Evolutionary conservation across 2,888 invertebrate genomes (phyloP), one percentile per base, ranked within the genome.

Genomic region (Oscheius onirici): DNA sequence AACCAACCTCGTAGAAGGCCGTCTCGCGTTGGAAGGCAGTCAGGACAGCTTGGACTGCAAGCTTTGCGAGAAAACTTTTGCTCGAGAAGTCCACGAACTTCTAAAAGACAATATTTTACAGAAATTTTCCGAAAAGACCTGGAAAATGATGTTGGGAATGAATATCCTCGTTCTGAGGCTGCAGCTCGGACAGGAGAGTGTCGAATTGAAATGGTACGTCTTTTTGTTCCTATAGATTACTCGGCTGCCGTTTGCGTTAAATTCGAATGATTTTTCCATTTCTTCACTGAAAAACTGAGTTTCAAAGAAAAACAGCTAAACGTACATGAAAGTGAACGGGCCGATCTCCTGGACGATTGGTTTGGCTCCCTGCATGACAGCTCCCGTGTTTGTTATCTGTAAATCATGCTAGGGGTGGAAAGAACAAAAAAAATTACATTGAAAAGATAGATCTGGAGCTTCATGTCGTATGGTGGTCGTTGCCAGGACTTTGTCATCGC

Each of bases 81-180:
- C 15, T 60, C 26, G 81, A 78, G 15, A 76, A 54, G 57, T 84
- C 84, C 15, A 83, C 76, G 8, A 83, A 73, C 63, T 82, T 86
- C 83, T 83, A 63, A 60, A 76, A 3, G 24, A 2, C 17, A 57
- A 26, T 26, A 41, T 10, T 3, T 13, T n/a, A 20, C 8, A 20
- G 11, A 68, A 66, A 10, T 17, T n/a, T 20, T 8, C 40, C 3
- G 41, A 52, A 8, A 44, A 10, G 10, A 84, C 84, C 78, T 85
- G 86, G 74, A 85, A 85, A 11, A 87, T 71, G 13, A 86, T 61
- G 49, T 83, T 86, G 17, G 86, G 86, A 15, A 86, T 80, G 26
- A 78, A 79, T 51, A 86, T 80, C 55, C 72, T 76, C 22, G 72
- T 73, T 13, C 70, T 60, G 22, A 87, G 74, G 26, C 41, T 17